These are phyloP conservation scores for Erebia aethiops DNA, from an alignment of 2,888 invertebrate species.

Conservation along the genomic window DNA sequence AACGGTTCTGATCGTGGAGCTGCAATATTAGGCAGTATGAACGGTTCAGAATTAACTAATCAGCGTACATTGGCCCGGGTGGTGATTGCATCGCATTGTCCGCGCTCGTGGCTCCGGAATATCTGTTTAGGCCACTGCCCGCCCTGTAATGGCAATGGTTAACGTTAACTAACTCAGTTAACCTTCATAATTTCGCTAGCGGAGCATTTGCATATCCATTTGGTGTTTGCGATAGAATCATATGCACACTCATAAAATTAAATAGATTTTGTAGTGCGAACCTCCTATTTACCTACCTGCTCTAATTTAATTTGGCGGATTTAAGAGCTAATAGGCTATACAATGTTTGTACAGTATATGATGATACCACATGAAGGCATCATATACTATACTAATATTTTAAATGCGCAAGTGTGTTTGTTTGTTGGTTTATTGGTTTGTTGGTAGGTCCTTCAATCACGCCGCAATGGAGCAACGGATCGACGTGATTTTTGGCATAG, in stretches of 20 bases:
- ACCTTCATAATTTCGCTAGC: constrained; percentile 62
- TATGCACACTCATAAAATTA: constrained; percentile 19
- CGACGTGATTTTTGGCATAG: too few species aligned
- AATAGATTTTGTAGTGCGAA: constrained; percentile 12
- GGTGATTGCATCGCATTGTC: constrained; percentile 80
- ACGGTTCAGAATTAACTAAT: constrained; percentile 79
- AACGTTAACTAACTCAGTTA: constrained; percentile 69
- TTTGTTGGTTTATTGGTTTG: too few species aligned
- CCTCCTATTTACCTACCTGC: constrained; percentile 12
- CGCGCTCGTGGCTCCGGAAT: constrained; percentile 78
- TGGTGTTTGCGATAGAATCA: constrained; percentile 40
- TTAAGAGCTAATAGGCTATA: background rate
- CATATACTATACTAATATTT: too few species aligned
- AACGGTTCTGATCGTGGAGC: constrained; percentile 70
- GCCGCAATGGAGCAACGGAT: too few species aligned
- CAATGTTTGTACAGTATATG: background rate
- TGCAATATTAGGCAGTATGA: constrained; percentile 73
- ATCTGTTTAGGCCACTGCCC: constrained; percentile 81
- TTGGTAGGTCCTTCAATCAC: too few species aligned
- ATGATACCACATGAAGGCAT: too few species aligned
- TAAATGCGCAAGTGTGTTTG: too few species aligned
- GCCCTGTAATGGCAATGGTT: constrained; percentile 75
- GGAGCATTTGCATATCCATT: constrained; percentile 55
- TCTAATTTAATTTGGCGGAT: constrained; percentile 4
- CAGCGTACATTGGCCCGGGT: constrained; percentile 77